Percentiles rank a stretch among this genome's conserved stretches.
Conservation (phyloP, 2,113 vertebrate genomes). For the Myxocyprinus asiaticus region DNA sequence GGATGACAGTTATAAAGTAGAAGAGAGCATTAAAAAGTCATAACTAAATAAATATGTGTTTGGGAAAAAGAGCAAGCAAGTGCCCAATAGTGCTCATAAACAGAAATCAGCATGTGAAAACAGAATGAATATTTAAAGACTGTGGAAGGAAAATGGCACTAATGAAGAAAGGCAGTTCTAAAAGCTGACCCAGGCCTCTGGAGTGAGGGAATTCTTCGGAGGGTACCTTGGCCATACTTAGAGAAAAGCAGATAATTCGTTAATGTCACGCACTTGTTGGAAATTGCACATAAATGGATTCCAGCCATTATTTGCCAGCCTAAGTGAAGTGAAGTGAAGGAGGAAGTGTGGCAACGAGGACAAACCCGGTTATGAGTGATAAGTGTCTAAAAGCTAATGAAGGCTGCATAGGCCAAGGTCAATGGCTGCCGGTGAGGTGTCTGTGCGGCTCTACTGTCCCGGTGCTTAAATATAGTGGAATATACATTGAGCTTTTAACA, state of each 20-base stretch:
- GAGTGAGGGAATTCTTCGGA: slow-evolving; percentile 76
- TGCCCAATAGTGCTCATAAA: slow-evolving; percentile 74
- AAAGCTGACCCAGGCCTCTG: slow-evolving; percentile 72
- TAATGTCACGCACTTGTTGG: slow-evolving; percentile 83
- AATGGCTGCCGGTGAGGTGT: slow-evolving; percentile 77
- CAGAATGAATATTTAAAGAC: slow-evolving; percentile 81
- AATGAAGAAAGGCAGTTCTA: slow-evolving; percentile 67
- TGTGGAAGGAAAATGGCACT: slow-evolving; percentile 71
- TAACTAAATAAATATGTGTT: slow-evolving; percentile 79
- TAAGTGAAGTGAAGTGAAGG: slow-evolving; percentile 84
- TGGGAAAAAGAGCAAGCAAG: slow-evolving; percentile 62
- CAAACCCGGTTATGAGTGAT: slow-evolving; percentile 84
- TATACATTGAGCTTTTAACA: slow-evolving; percentile 84
- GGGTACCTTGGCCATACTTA: slow-evolving; percentile 81
- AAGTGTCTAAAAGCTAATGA: slow-evolving; percentile 86
- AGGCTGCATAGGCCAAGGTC: slow-evolving; percentile 82
- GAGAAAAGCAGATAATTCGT: slow-evolving; percentile 82
- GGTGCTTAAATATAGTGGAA: slow-evolving; percentile 79
- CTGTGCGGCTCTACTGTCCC: slow-evolving; percentile 74
- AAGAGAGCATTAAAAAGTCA: slow-evolving; percentile 77
- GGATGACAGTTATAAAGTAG: slow-evolving; percentile 75
- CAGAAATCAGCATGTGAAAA: slow-evolving; percentile 60
- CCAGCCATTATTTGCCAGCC: slow-evolving; percentile 80
- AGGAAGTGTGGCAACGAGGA: slow-evolving; percentile 77
- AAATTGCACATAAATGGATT: slow-evolving; percentile 88